Percentiles rank a stretch among this genome's conserved stretches.
These are phyloP conservation scores for Oenanthe oenanthe DNA, from an alignment of 2,113 vertebrate species.

Conservation along the genomic window DNA sequence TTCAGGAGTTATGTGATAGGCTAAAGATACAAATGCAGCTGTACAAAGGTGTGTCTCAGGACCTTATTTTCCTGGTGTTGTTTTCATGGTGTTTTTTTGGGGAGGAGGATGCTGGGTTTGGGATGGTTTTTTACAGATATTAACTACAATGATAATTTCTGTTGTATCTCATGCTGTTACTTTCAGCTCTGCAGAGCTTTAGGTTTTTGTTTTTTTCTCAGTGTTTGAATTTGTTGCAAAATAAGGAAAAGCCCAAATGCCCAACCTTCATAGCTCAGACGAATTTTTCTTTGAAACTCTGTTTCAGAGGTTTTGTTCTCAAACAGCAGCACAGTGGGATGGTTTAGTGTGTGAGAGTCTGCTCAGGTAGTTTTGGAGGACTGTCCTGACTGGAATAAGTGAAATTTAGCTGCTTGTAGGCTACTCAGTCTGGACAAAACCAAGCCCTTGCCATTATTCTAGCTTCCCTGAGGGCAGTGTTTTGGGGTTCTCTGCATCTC, in stretches of 20 bases:
- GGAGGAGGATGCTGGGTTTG: not conserved
- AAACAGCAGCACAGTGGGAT: not conserved
- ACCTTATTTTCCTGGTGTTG: not conserved
- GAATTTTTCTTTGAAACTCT: not conserved
- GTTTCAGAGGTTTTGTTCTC: not conserved
- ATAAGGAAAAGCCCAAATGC: not conserved
- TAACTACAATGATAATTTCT: not conserved
- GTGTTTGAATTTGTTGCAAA: not conserved
- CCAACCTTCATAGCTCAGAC: not conserved
- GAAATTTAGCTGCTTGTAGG: not conserved
- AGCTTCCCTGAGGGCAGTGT: not conserved
- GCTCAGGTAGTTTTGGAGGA: not conserved
- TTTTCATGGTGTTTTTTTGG: not conserved
- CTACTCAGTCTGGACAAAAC: not conserved
- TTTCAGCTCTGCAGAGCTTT: not conserved
- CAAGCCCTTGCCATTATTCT: not conserved
- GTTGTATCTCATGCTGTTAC: not conserved
- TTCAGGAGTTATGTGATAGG: not conserved
- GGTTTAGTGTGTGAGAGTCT: not conserved
- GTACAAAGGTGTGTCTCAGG: not conserved
- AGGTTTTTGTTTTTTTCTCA: no score
- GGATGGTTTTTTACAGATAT: not conserved
- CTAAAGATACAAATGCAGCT: not conserved
- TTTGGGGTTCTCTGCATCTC: not conserved
- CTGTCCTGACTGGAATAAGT: fast-evolving